phyloP scores from a whole-genome alignment of 1,140 invertebrate species.

The Pseudomyrmex sp. region DNA sequence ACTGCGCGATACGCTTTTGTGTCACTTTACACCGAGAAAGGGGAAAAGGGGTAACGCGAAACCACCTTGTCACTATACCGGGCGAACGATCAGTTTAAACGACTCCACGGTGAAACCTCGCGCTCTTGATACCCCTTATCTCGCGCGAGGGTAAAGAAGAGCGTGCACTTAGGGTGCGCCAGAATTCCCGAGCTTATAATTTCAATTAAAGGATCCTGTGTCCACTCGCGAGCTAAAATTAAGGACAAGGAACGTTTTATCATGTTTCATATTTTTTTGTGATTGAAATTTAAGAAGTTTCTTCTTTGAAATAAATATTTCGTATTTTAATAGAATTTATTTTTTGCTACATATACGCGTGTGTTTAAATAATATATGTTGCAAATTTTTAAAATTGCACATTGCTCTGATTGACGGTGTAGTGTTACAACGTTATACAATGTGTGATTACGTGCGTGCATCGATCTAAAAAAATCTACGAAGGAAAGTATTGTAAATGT shows the following conservation, averaged over 20 bases:
- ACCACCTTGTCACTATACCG: background rate
- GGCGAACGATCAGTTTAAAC: constrained; percentile 39
- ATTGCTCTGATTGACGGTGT: constrained; percentile 7
- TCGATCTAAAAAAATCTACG: constrained; percentile 22
- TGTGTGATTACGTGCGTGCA: background rate
- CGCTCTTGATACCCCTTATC: constrained; percentile 5
- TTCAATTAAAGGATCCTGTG: background rate
- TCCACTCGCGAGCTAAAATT: background rate
- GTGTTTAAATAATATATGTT: too few species aligned
- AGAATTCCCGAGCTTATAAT: constrained; percentile 42
- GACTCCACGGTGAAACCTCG: constrained; percentile 7
- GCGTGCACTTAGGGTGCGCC: background rate
- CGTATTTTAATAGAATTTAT: too few species aligned
- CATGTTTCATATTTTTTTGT: background rate
- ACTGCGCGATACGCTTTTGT: constrained; percentile 31
- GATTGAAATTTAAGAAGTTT: background rate
- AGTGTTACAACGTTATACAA: constrained; percentile 1
- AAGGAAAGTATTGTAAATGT: constrained; percentile 18
- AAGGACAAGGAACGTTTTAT: background rate
- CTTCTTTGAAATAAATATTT: background rate
- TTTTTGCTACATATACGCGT: too few species aligned
- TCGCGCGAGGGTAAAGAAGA: background rate
- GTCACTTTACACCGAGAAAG: too few species aligned
- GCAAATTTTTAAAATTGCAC: background rate
- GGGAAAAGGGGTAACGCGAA: background rate